phyloP scores from a whole-genome alignment of 2,113 vertebrate genomes.

The Eudorcas thomsonii region DNA sequence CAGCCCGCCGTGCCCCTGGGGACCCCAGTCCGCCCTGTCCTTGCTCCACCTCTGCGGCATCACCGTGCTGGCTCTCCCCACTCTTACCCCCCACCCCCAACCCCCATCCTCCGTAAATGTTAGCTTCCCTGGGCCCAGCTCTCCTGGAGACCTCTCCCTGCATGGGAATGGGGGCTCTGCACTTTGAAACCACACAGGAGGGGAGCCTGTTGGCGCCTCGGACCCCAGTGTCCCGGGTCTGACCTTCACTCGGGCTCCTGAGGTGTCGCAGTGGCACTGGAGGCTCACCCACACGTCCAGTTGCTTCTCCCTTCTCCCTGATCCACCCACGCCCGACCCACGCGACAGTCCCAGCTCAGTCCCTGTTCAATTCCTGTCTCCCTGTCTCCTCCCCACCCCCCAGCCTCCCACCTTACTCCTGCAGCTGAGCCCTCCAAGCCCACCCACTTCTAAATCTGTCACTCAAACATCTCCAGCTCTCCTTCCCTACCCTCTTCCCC shows the following conservation, averaged over 20 bases:
- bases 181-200: not conserved
- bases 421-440: not conserved
- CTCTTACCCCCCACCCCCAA: accelerated
- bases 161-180: accelerated
- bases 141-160: not conserved
- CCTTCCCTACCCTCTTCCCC: no score
- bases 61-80: not conserved
- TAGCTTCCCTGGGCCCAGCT: not conserved
- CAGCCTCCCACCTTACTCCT: not conserved
- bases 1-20: accelerated
- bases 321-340: not conserved
- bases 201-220: not conserved
- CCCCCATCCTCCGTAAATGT: not conserved
- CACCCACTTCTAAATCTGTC: not conserved
- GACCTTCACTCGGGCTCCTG: not conserved
- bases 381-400: accelerated
- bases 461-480: not conserved
- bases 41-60: not conserved
- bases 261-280: not conserved
- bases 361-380: not conserved
- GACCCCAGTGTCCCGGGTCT: accelerated
- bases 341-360: not conserved
- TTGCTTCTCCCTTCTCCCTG: not conserved
- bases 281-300: not conserved
- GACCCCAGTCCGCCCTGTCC: not conserved